Base-by-base conservation (phyloP, 2,797 vertebrate genomes). In the Chloroceryle inda region DNA sequence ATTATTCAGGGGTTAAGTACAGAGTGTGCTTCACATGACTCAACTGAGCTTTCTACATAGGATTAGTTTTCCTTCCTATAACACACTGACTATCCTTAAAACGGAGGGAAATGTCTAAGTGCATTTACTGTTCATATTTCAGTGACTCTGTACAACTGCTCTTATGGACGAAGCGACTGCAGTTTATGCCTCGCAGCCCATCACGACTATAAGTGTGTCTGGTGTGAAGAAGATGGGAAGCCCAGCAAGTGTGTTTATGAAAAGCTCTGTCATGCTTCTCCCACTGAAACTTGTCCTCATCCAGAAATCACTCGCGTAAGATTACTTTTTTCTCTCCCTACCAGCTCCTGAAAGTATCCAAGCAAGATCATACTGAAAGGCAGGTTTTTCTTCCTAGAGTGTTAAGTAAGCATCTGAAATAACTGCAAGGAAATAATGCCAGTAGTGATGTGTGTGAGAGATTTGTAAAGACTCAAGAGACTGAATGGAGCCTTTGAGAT, bases 81-180 rank as follows among this genome's bases (percentile, higher is more conserved):
- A 44, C 40, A 71, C 31, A 19, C 17, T 27, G 21, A 59, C n/a
- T 87, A 50, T 58, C 55, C 27, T 73, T 64, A 53, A 89, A 89
- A 66, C 20, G 66, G 77, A 82, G 64, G 40, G 22, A 73, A 78
- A 69, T 26, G 5, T 94, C 80, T 93, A 63, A 92, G 53, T 63
- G 26, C 31, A 37, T 88, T 79, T 96, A 47, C 47, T 2, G 0
- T 94, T 94, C 47, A 2, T 73, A 55, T 96, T 96, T 14, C 96
- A 99, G 99, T 99, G 67, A 98, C 98, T 29, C 97, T 99, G 76
- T 99, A 99, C 92, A 99, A 99, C 98, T 99, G 99, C 96, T 99
- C 99, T 4, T 99, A 99, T 12, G 98, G 98, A 58, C 98, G 99
- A 68, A 98, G 98, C 0, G 99, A 99, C 98, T 99, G 99, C 97